These are phyloP conservation scores for Varecia variegata DNA, from an alignment of 2,797 vertebrate genomes.

Conservation along the genomic window DNA sequence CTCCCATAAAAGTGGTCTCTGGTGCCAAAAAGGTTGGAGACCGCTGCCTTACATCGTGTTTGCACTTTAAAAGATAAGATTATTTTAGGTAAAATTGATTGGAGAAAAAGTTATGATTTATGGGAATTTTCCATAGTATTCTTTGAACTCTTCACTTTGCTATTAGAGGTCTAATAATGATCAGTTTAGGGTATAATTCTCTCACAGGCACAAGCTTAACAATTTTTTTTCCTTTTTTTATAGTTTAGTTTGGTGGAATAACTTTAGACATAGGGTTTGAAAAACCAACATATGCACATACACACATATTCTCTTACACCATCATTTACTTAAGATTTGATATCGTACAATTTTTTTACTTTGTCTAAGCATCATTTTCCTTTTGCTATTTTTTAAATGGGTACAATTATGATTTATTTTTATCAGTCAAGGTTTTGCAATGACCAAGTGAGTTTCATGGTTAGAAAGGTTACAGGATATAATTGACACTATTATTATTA, in stretches of 20 bases:
- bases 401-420: not conserved
- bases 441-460: not conserved
- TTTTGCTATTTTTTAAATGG: not conserved
- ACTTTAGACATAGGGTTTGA: not conserved
- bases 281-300: not conserved
- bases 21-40: too few relatives aligned
- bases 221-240: not conserved
- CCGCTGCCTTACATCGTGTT: not conserved
- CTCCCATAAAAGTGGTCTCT: too few relatives aligned
- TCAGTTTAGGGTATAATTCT: not conserved
- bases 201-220: not conserved
- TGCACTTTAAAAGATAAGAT: constrained; percentile 17
- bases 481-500: not conserved
- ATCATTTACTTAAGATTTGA: not conserved
- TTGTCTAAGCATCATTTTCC: not conserved
- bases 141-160: not conserved
- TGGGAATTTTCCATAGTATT: not conserved
- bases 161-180: not conserved
- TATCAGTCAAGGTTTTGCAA: not conserved
- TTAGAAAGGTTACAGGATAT: not conserved
- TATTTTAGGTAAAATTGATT: constrained; percentile 6
- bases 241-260: not conserved
- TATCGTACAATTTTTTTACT: not conserved
- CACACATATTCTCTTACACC: too few relatives aligned
- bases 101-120: not conserved